Base-by-base conservation (phyloP, 2,113 vertebrate species). In the Dipodomys spectabilis region DNA sequence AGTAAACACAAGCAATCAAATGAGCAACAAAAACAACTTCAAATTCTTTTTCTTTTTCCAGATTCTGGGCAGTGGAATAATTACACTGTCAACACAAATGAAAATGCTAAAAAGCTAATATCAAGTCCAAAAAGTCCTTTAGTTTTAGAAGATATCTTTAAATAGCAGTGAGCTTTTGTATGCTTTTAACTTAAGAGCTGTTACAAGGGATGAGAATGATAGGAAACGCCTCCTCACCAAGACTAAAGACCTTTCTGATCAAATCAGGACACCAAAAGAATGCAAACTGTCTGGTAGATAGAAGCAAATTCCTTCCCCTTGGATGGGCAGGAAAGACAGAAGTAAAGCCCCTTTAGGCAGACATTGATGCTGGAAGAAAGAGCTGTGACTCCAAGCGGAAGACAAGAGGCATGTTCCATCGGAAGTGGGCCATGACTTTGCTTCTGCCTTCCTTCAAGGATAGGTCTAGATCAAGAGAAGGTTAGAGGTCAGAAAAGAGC, bases 401-500 rank as follows among this genome's bases (percentile, higher is more conserved):
- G 90, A 93, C n/a, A 69, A 60, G 35, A 8, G 74, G 67, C 85
- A 82, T 57, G 3, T 44, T 60, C 79, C 71, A 23, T 35, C 65
- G 80, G 92, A 64, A 92, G 82, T 1, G 35, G 92, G 88, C 62
- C 3, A 15, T n/a, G 88, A 90, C 86, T 62, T 35, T 44, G 7
- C 60, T 87, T 83, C 84, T 60, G 82, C 90, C 75, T 95, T 27
- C 81, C 15, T 92, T 72, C 68, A 57, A 90, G 75, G 85, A 65
- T 22, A 49, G 73, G 32, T 27, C 72, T 74, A 53, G 82, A 67
- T n/a, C 44, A 44, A 13, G 15, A 62, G 71, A 79, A 94, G 77
- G 68, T 80, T 16, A 75, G 80, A 71, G 81, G 45, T 92, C 84
- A 78, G 71, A 90, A 67, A 84, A 94, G 81, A 93, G 73, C 53